Percentiles rank a stretch among this genome's conserved stretches.
Conservation (phyloP, 1,140 invertebrate species). For the Drosophila rufa region DNA sequence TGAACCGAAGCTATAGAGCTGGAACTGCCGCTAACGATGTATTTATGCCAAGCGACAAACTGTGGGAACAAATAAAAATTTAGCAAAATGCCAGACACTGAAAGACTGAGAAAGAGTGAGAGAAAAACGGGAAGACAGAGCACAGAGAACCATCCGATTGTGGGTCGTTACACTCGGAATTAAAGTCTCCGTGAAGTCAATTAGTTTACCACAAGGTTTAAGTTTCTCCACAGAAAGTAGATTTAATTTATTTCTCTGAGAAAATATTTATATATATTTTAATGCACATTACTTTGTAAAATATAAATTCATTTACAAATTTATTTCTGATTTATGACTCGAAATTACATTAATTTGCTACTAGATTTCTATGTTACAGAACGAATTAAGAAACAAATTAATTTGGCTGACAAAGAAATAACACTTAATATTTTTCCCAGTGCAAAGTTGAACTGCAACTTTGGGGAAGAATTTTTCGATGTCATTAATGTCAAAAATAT, state of each 20-base stretch:
- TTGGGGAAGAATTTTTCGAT: conserved; percentile 40
- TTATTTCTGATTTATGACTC: too few species aligned
- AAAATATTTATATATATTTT: not conserved
- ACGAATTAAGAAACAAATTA: too few species aligned
- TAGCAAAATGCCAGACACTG: conserved; percentile 70
- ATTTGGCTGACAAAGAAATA: too few species aligned
- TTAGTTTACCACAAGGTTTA: not conserved
- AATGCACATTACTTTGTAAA: too few species aligned
- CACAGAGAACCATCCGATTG: conserved; percentile 40
- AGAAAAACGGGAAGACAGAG: conserved; percentile 14
- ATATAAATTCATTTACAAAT: too few species aligned
- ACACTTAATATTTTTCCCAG: not conserved
- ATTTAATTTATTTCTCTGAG: not conserved
- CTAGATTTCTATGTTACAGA: too few species aligned
- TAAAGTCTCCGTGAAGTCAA: conserved; percentile 2
- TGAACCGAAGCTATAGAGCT: conserved; percentile 32
- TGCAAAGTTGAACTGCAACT: conserved; percentile 36
- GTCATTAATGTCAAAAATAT: conserved; percentile 77
- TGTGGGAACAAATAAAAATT: conserved; percentile 83
- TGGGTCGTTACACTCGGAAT: conserved; percentile 24
- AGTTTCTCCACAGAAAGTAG: not conserved
- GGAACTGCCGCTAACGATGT: conserved; percentile 72
- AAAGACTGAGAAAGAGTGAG: conserved; percentile 16
- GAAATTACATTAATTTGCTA: too few species aligned
- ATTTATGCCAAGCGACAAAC: conserved; percentile 83